Evolutionary conservation across 2,888 invertebrate species (phyloP), one percentile per base, ranked within the genome.

Genomic region (Melanargia galathea): DNA sequence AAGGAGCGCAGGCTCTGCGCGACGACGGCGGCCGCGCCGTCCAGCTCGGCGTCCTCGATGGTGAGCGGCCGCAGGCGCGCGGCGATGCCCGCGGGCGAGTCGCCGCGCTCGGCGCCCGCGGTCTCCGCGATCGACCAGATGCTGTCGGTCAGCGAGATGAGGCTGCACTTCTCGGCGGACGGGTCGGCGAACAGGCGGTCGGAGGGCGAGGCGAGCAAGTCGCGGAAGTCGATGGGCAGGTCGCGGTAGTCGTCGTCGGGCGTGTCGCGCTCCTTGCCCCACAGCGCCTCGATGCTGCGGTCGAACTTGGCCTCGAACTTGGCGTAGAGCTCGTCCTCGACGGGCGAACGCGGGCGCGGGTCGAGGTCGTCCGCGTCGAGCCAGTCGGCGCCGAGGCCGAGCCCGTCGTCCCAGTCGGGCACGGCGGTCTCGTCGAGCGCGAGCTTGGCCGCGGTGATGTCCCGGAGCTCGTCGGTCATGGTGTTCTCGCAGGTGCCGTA

Each of bases 231-330:
- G 70, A 93, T 92, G n/a, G 93, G 93, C 70, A 94, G 81, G 74
- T 93, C 93, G 67, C 93, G 92, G 72, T 93, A 93, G 72, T 93
- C 92, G 70, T 92, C 92, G 66, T 90, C 90, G 8, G 92, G 91
- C 10, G 90, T 90, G 73, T 84, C 81, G 79, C 90, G 87, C 72
- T 92, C 85, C 76, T 92, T 84, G 71, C 89, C 92, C 95, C 95
- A 95, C 64, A 95, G 83, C 43, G 94, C 94, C 80, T 94, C 94
- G 68, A 95, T 91, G 78, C 93, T 94, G 70, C 93, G 92, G 78
- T 94, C 93, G 79, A 95, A 95, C 82, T 95, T 95, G 7, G 95
- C 94, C 76, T 93, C 92, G 73, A 94, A 92, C 72, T 92, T 92
- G 4, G 93, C 93, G 71, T 93, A 92, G 62, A 91, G 82, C 74